A percentile compares a stretch with the other conserved stretches of the same genome.
Evolutionary conservation across 2,888 invertebrate genomes (phyloP).

Genomic region (Chrysodeixis includens): DNA sequence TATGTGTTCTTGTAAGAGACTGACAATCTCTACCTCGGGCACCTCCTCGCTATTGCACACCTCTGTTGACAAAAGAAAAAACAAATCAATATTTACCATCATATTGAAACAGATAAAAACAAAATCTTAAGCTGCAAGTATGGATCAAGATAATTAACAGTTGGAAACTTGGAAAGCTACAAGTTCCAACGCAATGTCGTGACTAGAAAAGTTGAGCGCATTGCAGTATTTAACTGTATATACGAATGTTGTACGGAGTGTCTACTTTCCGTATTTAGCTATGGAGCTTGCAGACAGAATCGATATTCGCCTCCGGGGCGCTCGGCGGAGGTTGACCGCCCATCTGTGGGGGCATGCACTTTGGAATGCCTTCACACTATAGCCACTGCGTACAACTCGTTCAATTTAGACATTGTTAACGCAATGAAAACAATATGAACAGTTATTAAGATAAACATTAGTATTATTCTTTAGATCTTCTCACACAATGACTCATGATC

Average conservation of each 20-base stretch:
- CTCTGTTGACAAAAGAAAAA: conserved; percentile 90
- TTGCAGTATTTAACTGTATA: conserved; percentile 66
- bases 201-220: conserved; percentile 75
- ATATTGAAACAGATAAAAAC: conserved; percentile 31
- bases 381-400: conserved; percentile 8
- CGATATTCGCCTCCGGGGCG: conserved; percentile 76
- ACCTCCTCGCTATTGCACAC: conserved; percentile 97
- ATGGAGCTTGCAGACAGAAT: conserved; percentile 82
- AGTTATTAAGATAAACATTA: neutral
- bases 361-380: conserved; percentile 59
- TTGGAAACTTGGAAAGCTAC: conserved; percentile 75
- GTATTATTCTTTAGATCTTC: neutral
- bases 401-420: neutral
- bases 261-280: conserved; percentile 78
- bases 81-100: conserved; percentile 48
- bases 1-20: conserved; percentile 97
- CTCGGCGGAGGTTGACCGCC: conserved; percentile 70
- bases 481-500: conserved; percentile 3
- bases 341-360: conserved; percentile 73
- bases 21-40: conserved; percentile 98
- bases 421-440: neutral
- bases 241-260: conserved; percentile 62
- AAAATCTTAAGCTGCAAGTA: conserved; percentile 61
- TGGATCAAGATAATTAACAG: conserved; percentile 64
- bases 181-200: conserved; percentile 73